Evolutionary conservation across 2,113 vertebrate genomes (phyloP).

Genomic region (Pseudonaja textilis): DNA sequence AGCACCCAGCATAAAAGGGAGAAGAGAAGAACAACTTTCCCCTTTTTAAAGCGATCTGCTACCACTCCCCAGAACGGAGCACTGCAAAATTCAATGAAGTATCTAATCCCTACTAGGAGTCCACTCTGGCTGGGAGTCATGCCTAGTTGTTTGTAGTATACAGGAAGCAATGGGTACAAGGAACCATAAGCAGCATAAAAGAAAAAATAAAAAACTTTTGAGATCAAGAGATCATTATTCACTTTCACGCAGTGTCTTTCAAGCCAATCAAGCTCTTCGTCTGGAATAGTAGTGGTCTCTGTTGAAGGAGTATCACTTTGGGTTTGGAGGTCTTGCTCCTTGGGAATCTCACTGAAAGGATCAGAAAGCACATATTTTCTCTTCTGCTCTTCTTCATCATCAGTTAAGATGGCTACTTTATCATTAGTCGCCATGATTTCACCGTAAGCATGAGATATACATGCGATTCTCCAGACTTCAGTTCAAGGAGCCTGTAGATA

Average conservation of each 20-base stretch:
- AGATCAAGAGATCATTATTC: slow-evolving; percentile 89
- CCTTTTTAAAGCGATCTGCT: slow-evolving; percentile 92
- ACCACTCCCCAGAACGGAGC: slow-evolving; percentile 97
- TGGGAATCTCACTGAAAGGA: slow-evolving; percentile 78
- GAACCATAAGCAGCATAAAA: slow-evolving; percentile 97
- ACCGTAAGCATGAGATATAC: slow-evolving; percentile 38
- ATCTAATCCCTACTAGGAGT: slow-evolving; percentile 91
- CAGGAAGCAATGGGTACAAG: slow-evolving; percentile 88
- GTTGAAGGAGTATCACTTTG: slow-evolving; percentile 57
- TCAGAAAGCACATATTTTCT: slow-evolving; percentile 87
- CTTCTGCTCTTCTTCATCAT: slow-evolving; percentile 95
- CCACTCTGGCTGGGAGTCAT: slow-evolving; percentile 92
- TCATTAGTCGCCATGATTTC: slow-evolving; percentile 87
- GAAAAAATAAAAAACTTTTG: slow-evolving; percentile 98
- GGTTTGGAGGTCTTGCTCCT: slow-evolving; percentile 60
- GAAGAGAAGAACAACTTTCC: slow-evolving; percentile 90
- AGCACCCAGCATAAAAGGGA: slow-evolving; percentile 93
- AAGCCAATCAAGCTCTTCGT: slow-evolving; percentile 81
- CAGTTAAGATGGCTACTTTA: slow-evolving; percentile 92
- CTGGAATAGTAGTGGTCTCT: slow-evolving; percentile 45
- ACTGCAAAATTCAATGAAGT: slow-evolving; percentile 99
- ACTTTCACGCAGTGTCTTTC: slow-evolving; percentile 85
- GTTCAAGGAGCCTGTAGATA: slow-evolving; percentile 52
- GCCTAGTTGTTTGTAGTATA: slow-evolving; percentile 96
- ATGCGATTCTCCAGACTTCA: slow-evolving; percentile 32